A percentile compares a stretch with the other conserved stretches of the same genome.
Evolutionary conservation across 2,113 vertebrate species (phyloP).

Genomic region (Melanostigma gelatinosum): DNA sequence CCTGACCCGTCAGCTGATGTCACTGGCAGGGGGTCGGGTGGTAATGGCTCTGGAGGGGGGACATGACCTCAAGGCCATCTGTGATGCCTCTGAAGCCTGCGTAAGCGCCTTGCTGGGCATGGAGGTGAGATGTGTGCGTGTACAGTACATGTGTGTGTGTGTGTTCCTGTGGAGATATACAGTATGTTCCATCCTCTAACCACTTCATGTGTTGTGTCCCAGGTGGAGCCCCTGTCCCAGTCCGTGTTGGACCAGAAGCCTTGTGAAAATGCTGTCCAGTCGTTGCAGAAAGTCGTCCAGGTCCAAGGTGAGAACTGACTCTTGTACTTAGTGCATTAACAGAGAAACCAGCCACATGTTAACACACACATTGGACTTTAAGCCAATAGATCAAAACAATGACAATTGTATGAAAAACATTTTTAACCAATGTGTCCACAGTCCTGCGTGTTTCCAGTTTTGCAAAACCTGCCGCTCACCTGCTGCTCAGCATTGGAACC

Average conservation of each 20-base stretch:
- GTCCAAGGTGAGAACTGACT: conserved; percentile 88
- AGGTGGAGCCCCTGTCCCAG: conserved; percentile 90
- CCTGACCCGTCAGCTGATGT: conserved; percentile 95
- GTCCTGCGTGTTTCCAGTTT: background rate
- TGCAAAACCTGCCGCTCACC: background rate
- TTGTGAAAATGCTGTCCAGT: conserved; percentile 87
- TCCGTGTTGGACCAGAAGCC: conserved; percentile 88
- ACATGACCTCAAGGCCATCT: conserved; percentile 92
- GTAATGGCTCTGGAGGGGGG: conserved; percentile 92
- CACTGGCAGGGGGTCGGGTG: conserved; percentile 88
- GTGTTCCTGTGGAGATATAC: background rate
- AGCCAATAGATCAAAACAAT: background rate
- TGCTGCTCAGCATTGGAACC: background rate
- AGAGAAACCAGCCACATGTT: background rate
- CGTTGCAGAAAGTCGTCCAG: conserved; percentile 88
- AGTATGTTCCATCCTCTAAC: conserved; percentile 10
- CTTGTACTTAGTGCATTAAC: background rate
- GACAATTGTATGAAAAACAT: background rate
- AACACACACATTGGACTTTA: background rate
- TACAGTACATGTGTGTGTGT: background rate
- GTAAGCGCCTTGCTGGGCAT: conserved; percentile 90
- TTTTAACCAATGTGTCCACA: background rate
- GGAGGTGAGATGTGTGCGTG: conserved; percentile 83
- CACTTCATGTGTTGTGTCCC: conserved; percentile 16
- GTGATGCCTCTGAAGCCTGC: conserved; percentile 92